Conservation (phyloP, 2,888 invertebrate species). For the Acleris sparsana region DNA sequence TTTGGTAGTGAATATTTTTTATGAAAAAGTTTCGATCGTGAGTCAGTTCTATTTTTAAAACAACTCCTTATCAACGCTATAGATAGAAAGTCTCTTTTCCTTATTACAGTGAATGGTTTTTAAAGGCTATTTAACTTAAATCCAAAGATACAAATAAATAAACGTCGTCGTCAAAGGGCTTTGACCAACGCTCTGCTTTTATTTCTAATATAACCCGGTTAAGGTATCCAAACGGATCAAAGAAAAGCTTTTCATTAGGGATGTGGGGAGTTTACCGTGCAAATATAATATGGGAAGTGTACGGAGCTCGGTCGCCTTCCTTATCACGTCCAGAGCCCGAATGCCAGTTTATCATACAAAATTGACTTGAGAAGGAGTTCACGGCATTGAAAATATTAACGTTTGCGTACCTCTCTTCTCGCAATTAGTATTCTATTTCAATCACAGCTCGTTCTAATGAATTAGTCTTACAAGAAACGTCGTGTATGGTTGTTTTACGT, state of each 20-base stretch:
- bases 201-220: slow-evolving; percentile 20
- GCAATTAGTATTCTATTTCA: slow-evolving; percentile 23
- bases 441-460: slow-evolving; percentile 9
- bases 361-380: no score
- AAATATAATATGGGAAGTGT: slow-evolving; percentile 27
- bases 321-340: neutral
- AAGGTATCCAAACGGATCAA: slow-evolving; percentile 24
- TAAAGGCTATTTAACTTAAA: no score
- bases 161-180: slow-evolving; percentile 2
- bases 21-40: no score
- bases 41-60: no score
- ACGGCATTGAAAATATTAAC: neutral
- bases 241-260: slow-evolving; percentile 28
- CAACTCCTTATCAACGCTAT: no score
- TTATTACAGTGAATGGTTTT: no score
- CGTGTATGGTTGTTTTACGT: neutral
- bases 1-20: no score
- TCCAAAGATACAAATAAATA: neutral
- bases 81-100: no score
- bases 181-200: slow-evolving; percentile 17
- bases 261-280: slow-evolving; percentile 11
- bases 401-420: slow-evolving; percentile 9
- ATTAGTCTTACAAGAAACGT: neutral
- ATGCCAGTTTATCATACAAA: no score
- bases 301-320: slow-evolving; percentile 10